These are phyloP conservation scores for Macrobrachium rosenbergii DNA, from an alignment of 1,140 invertebrate genomes.

Conservation along the genomic window DNA sequence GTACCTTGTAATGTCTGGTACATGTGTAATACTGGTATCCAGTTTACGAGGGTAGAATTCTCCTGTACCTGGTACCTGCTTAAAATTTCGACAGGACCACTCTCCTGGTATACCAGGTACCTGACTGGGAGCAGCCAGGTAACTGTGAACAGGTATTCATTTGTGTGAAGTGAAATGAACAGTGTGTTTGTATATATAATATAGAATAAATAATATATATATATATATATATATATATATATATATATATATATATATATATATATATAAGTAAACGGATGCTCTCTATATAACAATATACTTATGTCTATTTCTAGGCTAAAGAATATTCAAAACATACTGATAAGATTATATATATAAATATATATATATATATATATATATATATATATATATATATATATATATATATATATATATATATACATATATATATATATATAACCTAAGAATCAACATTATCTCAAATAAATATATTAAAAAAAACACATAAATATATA, in stretches of 20 bases:
- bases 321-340: neutral
- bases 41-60: too few relatives aligned
- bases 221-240: neutral
- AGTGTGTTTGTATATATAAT: too few relatives aligned
- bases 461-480: too few relatives aligned
- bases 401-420: neutral
- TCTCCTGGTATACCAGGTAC: too few relatives aligned
- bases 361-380: neutral
- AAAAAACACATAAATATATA: too few relatives aligned
- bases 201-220: neutral
- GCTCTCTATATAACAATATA: neutral
- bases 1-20: too few relatives aligned
- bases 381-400: neutral
- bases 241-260: neutral
- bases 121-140: too few relatives aligned
- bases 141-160: too few relatives aligned
- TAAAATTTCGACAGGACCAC: too few relatives aligned
- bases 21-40: too few relatives aligned
- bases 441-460: neutral
- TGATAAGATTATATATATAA: neutral
- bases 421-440: neutral
- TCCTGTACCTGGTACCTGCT: too few relatives aligned
- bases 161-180: too few relatives aligned
- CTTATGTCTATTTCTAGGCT: neutral
- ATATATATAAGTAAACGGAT: neutral